Evolutionary conservation across 1,140 invertebrate genomes (phyloP), one percentile per base, ranked within the genome.

Genomic region (Megathymus violae): DNA sequence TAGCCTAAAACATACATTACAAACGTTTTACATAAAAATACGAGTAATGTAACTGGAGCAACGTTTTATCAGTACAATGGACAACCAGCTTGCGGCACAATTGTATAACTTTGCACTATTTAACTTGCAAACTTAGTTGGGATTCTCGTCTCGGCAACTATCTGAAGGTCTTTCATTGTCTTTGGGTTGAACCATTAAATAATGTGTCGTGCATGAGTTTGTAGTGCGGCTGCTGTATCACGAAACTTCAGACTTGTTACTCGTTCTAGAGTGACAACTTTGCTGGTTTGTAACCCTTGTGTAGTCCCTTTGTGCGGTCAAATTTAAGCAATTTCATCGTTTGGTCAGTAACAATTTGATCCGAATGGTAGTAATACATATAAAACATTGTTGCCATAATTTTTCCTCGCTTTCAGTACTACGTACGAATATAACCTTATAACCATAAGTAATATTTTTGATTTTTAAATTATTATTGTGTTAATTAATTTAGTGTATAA

Each of bases 31-130:
- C 64, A 74, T 74, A 67, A 67, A 70, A 70, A 40, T 62, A 31
- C 27, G 7, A 31, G 27, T 64, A 60, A 64, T 54, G 54, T 64
- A 58, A 74, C 46, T 48, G 47, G 36, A 52, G 25, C 52, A 70
- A 67, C 65, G 67, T 76, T 76, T 79, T 80, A 74, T 76, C 70
- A 70, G 51, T 59, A 76, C 78, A 75, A 76, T 71, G 64, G 69
- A 69, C 69, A 80, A 74, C 71, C 67, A 36, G 70, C 76, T 78
- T 74, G 75, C 71, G 75, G 74, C 63, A 68, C 74, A 84, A 80
- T 78, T 77, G 78, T 77, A 73, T 68, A 84, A 84, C 69, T 84
- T 79, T 71, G 63, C 67, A 84, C 78, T 84, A 80, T 84, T 84
- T 84, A 84, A 84, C 75, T 84, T 81, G 66, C 56, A 69, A 84